Conservation (phyloP, 2,797 vertebrate species). For the Lepus oiostolus region DNA sequence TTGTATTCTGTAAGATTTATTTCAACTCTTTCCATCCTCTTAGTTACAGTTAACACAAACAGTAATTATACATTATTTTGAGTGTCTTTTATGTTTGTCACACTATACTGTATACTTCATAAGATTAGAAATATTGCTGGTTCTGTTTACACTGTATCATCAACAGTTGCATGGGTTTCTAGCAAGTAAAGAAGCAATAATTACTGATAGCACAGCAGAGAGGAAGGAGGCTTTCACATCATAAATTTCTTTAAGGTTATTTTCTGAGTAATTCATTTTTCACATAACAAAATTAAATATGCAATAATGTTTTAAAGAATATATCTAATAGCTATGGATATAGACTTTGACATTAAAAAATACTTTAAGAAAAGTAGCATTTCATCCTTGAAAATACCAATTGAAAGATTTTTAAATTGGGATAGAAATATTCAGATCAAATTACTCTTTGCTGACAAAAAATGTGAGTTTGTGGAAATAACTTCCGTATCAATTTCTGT, state of each 20-base stretch:
- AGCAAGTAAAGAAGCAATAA: background rate
- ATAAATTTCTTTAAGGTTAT: background rate
- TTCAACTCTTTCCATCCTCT: background rate
- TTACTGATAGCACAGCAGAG: background rate
- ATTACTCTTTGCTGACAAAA: background rate
- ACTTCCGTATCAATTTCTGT: conserved; percentile 33
- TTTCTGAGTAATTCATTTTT: background rate
- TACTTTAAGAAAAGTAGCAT: background rate
- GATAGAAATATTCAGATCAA: conserved; percentile 2
- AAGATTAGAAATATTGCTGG: background rate
- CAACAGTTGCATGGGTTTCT: background rate
- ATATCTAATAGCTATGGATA: background rate
- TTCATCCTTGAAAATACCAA: background rate
- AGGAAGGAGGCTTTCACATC: background rate
- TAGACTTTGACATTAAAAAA: background rate
- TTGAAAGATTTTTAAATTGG: background rate
- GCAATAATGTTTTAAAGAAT: background rate
- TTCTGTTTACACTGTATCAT: background rate
- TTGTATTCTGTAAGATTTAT: background rate
- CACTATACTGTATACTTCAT: background rate
- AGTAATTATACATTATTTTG: background rate
- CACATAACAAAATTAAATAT: background rate
- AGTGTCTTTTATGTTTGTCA: background rate
- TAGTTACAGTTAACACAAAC: background rate
- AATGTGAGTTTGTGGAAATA: background rate